Percentiles rank a stretch among this genome's conserved stretches.
These are phyloP conservation scores for Cyphomyrmex costatus DNA, from an alignment of 1,140 invertebrate genomes.

Conservation along the genomic window DNA sequence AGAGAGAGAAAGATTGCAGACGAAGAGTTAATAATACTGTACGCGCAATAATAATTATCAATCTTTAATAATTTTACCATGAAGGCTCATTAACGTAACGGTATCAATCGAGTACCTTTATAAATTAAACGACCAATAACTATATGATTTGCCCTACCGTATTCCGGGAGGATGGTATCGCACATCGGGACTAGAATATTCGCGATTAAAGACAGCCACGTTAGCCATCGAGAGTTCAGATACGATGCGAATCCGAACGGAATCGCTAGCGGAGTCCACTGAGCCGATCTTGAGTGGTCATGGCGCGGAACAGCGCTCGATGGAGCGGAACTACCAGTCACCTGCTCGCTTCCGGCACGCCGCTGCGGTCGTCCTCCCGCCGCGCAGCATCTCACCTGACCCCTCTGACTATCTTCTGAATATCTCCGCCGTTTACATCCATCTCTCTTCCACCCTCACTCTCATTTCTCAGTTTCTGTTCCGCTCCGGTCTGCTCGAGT, in stretches of 20 bases:
- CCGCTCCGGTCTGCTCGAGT: conserved; percentile 41
- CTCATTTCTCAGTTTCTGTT: conserved; percentile 58
- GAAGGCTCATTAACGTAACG: conserved; percentile 19
- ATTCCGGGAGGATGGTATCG: conserved; percentile 1
- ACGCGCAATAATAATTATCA: not conserved
- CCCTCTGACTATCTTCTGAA: conserved; percentile 64
- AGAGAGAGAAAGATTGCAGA: too few species aligned
- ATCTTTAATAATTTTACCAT: not conserved
- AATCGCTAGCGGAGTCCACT: conserved; percentile 76
- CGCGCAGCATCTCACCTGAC: conserved; percentile 68
- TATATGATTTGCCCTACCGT: not conserved
- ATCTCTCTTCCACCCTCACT: conserved; percentile 1
- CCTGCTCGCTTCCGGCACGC: conserved; percentile 86
- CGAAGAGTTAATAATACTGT: not conserved
- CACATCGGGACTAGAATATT: not conserved
- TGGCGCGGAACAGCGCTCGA: conserved; percentile 86
- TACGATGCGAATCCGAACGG: conserved; percentile 72
- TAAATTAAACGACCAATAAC: not conserved
- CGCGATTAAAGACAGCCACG: conserved; percentile 13
- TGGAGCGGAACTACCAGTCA: conserved; percentile 87
- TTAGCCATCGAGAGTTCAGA: conserved; percentile 47
- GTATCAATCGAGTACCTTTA: not conserved
- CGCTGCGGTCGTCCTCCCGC: conserved; percentile 75
- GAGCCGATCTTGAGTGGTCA: conserved; percentile 84
- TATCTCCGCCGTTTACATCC: conserved; percentile 57